phyloP scores from a whole-genome alignment of 2,888 invertebrate genomes.

The Trichopoda pennipes region DNA sequence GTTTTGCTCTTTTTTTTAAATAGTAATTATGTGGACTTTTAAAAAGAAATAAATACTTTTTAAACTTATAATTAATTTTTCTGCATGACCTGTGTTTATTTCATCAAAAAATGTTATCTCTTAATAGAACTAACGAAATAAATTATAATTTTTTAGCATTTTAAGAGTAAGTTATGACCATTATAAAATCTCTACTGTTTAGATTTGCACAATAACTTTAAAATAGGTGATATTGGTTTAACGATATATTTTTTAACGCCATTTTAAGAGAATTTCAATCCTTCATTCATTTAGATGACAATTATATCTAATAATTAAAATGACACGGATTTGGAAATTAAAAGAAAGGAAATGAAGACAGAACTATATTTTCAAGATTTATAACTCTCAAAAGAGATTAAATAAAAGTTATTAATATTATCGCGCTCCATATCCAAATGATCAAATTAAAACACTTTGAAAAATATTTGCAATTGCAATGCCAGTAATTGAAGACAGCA shows the following conservation, averaged over 20 bases:
- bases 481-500: neutral
- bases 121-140: no score
- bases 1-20: no score
- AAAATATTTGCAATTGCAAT: slow-evolving; percentile 1
- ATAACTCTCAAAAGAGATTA: slow-evolving; percentile 45
- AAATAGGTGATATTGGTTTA: slow-evolving; percentile 15
- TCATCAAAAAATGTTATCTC: no score
- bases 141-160: no score
- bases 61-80: no score
- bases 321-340: slow-evolving; percentile 4
- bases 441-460: slow-evolving; percentile 47
- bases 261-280: slow-evolving; percentile 4
- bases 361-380: neutral
- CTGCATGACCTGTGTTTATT: no score
- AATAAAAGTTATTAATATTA: slow-evolving; percentile 67
- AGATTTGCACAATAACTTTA: slow-evolving; percentile 8
- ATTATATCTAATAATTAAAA: slow-evolving; percentile 50
- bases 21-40: no score
- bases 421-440: slow-evolving; percentile 45
- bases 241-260: slow-evolving; percentile 8
- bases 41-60: no score
- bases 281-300: slow-evolving; percentile 26
- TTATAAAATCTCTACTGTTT: no score
- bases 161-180: no score
- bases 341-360: no score